Evolutionary conservation across 2,113 vertebrate genomes (phyloP), one percentile per base, ranked within the genome.

Genomic region (Melanostigma gelatinosum): DNA sequence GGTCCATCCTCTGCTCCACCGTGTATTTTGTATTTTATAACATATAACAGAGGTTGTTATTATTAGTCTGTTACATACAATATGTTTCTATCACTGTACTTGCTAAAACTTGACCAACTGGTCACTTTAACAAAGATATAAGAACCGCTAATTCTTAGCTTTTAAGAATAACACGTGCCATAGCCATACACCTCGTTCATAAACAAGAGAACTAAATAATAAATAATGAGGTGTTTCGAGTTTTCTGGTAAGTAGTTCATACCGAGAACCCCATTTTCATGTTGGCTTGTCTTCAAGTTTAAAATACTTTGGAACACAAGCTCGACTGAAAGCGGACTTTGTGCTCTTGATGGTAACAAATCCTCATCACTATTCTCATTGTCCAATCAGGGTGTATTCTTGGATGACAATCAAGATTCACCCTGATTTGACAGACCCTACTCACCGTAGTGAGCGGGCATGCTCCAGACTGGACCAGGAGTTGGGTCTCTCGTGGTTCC

Each of bases 391-490:
- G 4, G n/a, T 48, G 20, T 60, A 34, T 18, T 34, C 50, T 48
- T 68, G 63, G 40, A n/a, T 46, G n/a, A 65, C 8, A 73, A 63
- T 69, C 16, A 9, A 12, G 11, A 10, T 55, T 18, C 6, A 52
- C 61, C 20, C 54, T 44, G 6, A 16, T 44, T 29, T n/a, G 8
- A 68, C 8, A 6, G 38, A 22, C 1, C 12, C 3, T 10, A 9
- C 84, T 67, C 34, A 92, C 93, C 93, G 60, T 34, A 93, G 88
- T 0, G 94, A 89, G 29, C 96, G 95, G 57, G 82, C 93, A 2
- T 96, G 95, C 34, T 99, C 98, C 0, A 95, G 91, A 85, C 95
- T 95, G 0, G 96, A 90, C 92, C 96, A 97, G 4, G 96, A 97
- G 89, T 94, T 94, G 3, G 98, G 97, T 40, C 96, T 95, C 16